Conservation (phyloP, 2,888 invertebrate genomes). For the Escarpia spicata region DNA sequence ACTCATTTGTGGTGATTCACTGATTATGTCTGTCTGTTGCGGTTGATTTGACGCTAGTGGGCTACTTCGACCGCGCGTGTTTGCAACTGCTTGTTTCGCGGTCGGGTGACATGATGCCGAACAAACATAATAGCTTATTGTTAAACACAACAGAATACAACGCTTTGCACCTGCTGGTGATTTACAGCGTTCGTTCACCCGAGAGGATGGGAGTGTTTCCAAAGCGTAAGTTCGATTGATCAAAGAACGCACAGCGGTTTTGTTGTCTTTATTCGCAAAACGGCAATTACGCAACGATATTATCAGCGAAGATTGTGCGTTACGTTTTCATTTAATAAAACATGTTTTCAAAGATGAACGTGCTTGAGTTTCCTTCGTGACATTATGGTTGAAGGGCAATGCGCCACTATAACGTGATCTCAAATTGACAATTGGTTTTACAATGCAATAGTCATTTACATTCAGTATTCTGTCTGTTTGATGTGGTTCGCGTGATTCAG, state of each 20-base stretch:
- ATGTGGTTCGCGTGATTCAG: neutral
- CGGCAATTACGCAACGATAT: neutral
- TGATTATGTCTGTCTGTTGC: neutral
- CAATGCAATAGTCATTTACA: too few species aligned
- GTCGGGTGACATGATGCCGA: neutral
- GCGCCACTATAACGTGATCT: neutral
- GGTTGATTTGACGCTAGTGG: neutral
- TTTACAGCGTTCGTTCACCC: neutral
- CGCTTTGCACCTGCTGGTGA: neutral
- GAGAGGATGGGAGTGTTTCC: neutral
- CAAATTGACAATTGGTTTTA: too few species aligned
- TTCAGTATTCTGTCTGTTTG: neutral
- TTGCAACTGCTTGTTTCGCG: neutral
- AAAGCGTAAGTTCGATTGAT: neutral
- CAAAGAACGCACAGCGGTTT: neutral
- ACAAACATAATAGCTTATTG: conserved; percentile 5
- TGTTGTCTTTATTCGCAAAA: neutral
- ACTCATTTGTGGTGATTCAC: neutral
- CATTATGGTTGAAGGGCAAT: neutral
- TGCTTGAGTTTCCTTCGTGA: neutral
- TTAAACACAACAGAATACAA: neutral
- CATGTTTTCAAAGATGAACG: neutral
- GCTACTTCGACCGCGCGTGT: neutral
- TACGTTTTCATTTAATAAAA: neutral
- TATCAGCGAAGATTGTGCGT: too few species aligned